A percentile compares a stretch with the other conserved stretches of the same genome.
phyloP scores from a whole-genome alignment of 2,888 invertebrate genomes.

The Cephalotes varians region DNA sequence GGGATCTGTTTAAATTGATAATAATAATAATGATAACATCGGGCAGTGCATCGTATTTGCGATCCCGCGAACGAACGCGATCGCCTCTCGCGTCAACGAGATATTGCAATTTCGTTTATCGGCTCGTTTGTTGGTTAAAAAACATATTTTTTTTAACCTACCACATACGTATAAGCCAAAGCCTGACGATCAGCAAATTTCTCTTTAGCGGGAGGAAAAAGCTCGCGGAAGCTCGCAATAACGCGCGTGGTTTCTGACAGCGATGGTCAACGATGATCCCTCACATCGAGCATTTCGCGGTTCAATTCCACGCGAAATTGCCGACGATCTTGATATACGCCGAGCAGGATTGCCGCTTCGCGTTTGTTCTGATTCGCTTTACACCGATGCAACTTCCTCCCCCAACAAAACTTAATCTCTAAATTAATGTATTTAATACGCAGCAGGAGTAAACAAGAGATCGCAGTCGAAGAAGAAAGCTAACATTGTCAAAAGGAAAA shows the following conservation, averaged over 20 bases:
- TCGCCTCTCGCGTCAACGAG: constrained; percentile 6
- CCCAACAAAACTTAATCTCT: constrained; percentile 5
- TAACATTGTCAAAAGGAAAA: background rate
- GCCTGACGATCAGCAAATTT: constrained; percentile 35
- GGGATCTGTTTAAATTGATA: constrained; percentile 74
- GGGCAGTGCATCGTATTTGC: constrained; percentile 10
- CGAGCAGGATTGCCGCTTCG: background rate
- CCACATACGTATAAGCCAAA: background rate
- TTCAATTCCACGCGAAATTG: constrained; percentile 39
- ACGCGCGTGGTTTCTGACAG: constrained; percentile 37
- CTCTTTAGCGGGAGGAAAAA: constrained; percentile 11
- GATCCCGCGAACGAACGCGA: background rate
- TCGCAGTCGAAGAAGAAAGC: background rate
- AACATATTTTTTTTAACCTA: constrained; percentile 27
- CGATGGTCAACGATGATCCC: constrained; percentile 3
- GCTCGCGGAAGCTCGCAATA: constrained; percentile 20
- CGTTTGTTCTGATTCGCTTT: constrained; percentile 5
- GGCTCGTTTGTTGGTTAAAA: constrained; percentile 35
- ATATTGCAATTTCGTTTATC: constrained; percentile 51
- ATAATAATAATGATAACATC: constrained; percentile 70
- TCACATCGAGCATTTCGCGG: constrained; percentile 34
- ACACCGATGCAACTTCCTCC: background rate
- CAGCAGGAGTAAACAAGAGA: background rate
- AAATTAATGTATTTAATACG: constrained; percentile 42
- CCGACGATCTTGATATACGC: constrained; percentile 47